Evolutionary conservation across 2,888 invertebrate genomes (phyloP).

Genomic region (Lagria hirta): DNA sequence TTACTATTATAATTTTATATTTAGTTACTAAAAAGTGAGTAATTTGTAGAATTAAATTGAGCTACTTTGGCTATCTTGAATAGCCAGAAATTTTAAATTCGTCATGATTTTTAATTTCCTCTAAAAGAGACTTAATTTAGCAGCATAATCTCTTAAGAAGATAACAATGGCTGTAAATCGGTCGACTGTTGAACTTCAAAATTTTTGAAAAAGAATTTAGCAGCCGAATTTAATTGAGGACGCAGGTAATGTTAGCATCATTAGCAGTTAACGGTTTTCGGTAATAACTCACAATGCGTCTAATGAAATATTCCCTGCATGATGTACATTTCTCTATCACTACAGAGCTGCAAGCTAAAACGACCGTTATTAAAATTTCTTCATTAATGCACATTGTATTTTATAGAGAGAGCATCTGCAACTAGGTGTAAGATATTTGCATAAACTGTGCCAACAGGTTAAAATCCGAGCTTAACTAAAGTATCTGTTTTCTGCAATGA

Average conservation of each 20-base stretch:
- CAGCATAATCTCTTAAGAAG: no score
- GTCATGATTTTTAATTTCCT: slow-evolving; percentile 10
- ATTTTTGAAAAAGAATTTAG: slow-evolving; percentile 2
- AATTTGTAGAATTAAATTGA: no score
- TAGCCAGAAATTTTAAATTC: slow-evolving; percentile 12
- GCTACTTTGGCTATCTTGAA: slow-evolving; percentile 9
- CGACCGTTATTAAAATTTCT: slow-evolving; percentile 24
- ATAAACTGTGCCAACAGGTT: no score
- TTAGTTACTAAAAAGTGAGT: slow-evolving; percentile 7
- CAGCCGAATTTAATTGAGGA: slow-evolving; percentile 17
- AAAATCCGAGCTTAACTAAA: no score
- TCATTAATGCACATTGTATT: slow-evolving; percentile 19
- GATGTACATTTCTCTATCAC: slow-evolving; percentile 16
- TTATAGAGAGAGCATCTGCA: slow-evolving; percentile 14
- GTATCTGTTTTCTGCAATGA: no score
- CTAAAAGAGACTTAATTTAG: slow-evolving; percentile 1
- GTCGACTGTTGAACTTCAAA: no score
- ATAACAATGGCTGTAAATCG: no score
- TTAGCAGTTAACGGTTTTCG: slow-evolving; percentile 21
- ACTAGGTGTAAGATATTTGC: no score
- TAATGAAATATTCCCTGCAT: slow-evolving; percentile 22
- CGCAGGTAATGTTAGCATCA: slow-evolving; percentile 18
- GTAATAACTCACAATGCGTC: slow-evolving; percentile 25
- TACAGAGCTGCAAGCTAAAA: slow-evolving; percentile 17
- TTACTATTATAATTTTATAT: slow-evolving; percentile 17